Evolutionary conservation across 2,888 invertebrate species (phyloP).

Genomic region (Lasioglossum calceatum): DNA sequence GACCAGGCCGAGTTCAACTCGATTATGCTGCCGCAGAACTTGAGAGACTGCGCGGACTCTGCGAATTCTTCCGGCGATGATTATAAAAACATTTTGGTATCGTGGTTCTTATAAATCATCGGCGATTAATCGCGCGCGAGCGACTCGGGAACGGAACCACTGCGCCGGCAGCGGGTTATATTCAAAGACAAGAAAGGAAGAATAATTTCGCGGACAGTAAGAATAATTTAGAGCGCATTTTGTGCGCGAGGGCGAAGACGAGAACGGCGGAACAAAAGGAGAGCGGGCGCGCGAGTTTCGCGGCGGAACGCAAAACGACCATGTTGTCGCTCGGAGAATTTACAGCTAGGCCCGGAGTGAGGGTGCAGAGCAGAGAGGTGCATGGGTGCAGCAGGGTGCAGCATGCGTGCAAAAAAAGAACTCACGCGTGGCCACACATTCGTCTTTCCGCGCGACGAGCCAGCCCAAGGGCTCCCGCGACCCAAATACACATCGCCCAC

Average conservation of each 20-base stretch:
- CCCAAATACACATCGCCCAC: conserved; percentile 60
- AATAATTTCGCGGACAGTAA: conserved; percentile 30
- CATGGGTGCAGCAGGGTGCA: neutral
- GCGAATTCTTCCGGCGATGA: neutral
- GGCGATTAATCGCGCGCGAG: conserved; percentile 36
- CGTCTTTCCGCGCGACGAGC: conserved; percentile 47
- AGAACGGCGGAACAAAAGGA: conserved; percentile 45
- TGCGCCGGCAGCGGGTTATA: neutral
- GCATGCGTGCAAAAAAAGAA: conserved; percentile 48
- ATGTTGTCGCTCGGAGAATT: conserved; percentile 49
- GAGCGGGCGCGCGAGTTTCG: conserved; percentile 34
- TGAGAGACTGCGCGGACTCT: conserved; percentile 40
- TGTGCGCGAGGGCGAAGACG: conserved; percentile 12
- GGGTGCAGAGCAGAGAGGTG: conserved; percentile 2
- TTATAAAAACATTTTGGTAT: neutral
- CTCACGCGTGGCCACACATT: conserved; percentile 51
- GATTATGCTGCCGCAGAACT: conserved; percentile 71
- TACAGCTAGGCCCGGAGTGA: conserved; percentile 53
- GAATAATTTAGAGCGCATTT: conserved; percentile 35
- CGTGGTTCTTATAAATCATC: neutral
- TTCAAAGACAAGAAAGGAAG: neutral
- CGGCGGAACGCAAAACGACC: conserved; percentile 46
- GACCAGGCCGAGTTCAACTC: conserved; percentile 68
- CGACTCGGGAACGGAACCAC: neutral
- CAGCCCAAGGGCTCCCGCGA: conserved; percentile 56